Evolutionary conservation across 1,140 invertebrate genomes (phyloP), one percentile per base, ranked within the genome.

Genomic region (Asobara japonica): DNA sequence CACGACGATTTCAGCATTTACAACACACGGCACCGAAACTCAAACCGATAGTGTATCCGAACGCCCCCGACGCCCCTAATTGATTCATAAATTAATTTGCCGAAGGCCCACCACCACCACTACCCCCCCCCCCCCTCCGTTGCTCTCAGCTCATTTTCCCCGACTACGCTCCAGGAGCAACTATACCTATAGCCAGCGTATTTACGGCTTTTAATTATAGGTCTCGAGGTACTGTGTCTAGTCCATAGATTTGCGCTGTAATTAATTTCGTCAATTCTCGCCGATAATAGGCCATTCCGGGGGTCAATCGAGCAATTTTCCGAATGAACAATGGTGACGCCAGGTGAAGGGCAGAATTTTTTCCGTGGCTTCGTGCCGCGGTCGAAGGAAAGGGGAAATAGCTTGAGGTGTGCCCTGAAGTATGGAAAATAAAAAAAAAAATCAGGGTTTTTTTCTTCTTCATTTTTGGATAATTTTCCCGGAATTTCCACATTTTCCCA

Each of bases 61-160:
- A 65, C 13, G 20, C 60, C 60, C 67, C 33, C 69, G 38, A 71
- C 61, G 56, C 51, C 67, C 73, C 79, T 82, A 81, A 86, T 84
- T 82, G 78, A 83, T 83, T 82, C 74, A 74, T 80, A 80, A 83
- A 83, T 85, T 82, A 84, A 80, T 82, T 81, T 56, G 64, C n/a
- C 25, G n/a, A n/a, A n/a, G n/a, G n/a, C 41, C 33, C 45, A 11
- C 20, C 25, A 30, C 38, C n/a, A 45, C 18, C 11, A 16, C 41
- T 45, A 13, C 13, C n/a, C 18, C 51, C 45, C 22, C 22, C 10
- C 51, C 22, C 20, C 51, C 18, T 10, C 10, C 51, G 3, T 22
- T 56, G 11, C 51, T 25, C 51, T 56, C 18, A 25, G 10, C 51
- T 56, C 18, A 56, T 56, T 56, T 27, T 56, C 18, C 22, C n/a